phyloP scores from a whole-genome alignment of 2,113 vertebrate genomes.

The Chloebia gouldiae region DNA sequence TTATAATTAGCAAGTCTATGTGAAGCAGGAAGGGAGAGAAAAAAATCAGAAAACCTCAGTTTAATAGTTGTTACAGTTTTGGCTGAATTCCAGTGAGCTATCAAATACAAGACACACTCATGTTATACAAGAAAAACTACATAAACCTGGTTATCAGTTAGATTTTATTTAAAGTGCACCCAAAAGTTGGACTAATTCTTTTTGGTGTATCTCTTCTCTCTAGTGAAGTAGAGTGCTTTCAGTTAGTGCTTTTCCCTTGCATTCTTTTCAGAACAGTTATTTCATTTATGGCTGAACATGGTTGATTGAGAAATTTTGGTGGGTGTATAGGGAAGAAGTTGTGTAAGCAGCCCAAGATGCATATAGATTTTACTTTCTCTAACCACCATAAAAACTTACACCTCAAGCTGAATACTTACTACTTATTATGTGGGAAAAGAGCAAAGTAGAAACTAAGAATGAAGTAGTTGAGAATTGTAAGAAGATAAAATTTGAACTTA shows the following conservation, averaged over 20 bases:
- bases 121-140: background rate
- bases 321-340: background rate
- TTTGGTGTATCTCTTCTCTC: background rate
- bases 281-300: background rate
- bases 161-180: background rate
- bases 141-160: background rate
- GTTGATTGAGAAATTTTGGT: background rate
- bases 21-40: background rate
- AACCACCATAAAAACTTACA: background rate
- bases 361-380: background rate
- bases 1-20: conserved; percentile 72
- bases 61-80: background rate
- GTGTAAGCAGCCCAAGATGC: background rate
- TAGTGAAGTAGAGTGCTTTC: background rate
- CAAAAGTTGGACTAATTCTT: background rate
- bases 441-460: background rate
- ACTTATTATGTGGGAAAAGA: background rate
- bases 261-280: background rate
- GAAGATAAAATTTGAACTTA: conserved; percentile 65
- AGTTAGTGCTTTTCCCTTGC: background rate
- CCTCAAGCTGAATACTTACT: background rate
- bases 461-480: background rate
- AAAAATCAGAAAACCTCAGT: background rate
- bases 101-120: background rate
- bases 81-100: background rate